Base-by-base conservation (phyloP, 1,140 invertebrate species). In the Vanessa atalanta region DNA sequence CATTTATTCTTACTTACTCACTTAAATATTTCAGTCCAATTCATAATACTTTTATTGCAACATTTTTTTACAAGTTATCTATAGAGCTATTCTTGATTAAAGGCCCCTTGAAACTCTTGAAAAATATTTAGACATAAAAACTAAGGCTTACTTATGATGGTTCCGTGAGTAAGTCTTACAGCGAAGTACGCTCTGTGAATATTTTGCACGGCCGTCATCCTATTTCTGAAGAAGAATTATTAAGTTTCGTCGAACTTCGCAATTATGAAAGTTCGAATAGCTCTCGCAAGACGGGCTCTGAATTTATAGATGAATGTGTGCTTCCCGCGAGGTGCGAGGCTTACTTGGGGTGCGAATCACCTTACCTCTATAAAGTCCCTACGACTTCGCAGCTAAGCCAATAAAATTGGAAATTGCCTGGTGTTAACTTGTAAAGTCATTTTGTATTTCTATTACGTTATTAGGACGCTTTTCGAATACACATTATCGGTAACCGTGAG, bases 251-350 rank as follows among this genome's bases (percentile, higher is more conserved):
- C 88, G 84, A 92, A 93, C 90, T 93, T 90, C 86, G 88, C 90
- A 93, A 93, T 93, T 93, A 93, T 92, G 90, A 92, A 91, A 93
- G 90, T 93, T 93, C 86, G 86, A 91, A 93, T 93, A 90, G 91
- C 91, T 92, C 88, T 88, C 82, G 79, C 81, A 88, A 90, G 91
- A 91, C 91, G 88, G 86, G 83, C 80, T 85, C 90, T 87, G 91
- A 92, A 93, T 93, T 93, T 91, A 93, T 93, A 93, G 87, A 90
- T 89, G 88, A 91, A 89, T 91, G 76, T 90, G 86, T 91, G 85
- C 82, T 85, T 81, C 75, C 77, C 76, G 77, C 74, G 77, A 87
- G 85, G 78, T 77, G 80, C 85, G 85, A 82, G 76, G 82, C 78
- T 78, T 80, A 80, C 76, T 82, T 74, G 70, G 78, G 76, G 79